Conservation (phyloP, 2,888 invertebrate species). For the Synergus laeviventris region DNA sequence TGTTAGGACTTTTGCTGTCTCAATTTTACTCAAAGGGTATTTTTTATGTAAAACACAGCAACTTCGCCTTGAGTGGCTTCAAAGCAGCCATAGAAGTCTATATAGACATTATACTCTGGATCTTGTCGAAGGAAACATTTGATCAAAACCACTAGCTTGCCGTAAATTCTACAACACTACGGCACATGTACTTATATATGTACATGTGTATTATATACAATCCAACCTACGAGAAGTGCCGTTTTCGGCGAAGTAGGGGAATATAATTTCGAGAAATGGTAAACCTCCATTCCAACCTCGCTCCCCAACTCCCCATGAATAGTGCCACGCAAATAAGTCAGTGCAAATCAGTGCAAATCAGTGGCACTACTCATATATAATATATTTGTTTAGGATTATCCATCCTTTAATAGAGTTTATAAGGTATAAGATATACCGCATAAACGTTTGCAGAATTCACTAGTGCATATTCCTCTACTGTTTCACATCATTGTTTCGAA, state of each 20-base stretch:
- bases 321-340: too few species aligned
- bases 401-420: conserved; percentile 30
- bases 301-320: too few species aligned
- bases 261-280: too few species aligned
- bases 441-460: neutral
- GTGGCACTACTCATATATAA: too few species aligned
- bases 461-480: neutral
- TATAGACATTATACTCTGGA: conserved; percentile 27
- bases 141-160: conserved; percentile 18
- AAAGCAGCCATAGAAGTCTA: conserved; percentile 26
- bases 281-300: too few species aligned
- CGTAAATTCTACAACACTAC: conserved; percentile 2
- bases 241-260: too few species aligned
- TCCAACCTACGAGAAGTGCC: too few species aligned
- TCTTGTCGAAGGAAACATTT: conserved; percentile 16
- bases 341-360: too few species aligned
- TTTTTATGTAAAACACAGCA: conserved; percentile 16
- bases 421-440: conserved; percentile 1
- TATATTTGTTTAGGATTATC: conserved; percentile 23
- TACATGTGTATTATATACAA: too few species aligned
- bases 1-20: neutral
- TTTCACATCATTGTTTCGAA: neutral
- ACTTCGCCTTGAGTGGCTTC: conserved; percentile 14
- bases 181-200: neutral
- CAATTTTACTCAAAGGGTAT: neutral